Conservation (phyloP, 2,797 vertebrate genomes). For the Takifugu rubripes region DNA sequence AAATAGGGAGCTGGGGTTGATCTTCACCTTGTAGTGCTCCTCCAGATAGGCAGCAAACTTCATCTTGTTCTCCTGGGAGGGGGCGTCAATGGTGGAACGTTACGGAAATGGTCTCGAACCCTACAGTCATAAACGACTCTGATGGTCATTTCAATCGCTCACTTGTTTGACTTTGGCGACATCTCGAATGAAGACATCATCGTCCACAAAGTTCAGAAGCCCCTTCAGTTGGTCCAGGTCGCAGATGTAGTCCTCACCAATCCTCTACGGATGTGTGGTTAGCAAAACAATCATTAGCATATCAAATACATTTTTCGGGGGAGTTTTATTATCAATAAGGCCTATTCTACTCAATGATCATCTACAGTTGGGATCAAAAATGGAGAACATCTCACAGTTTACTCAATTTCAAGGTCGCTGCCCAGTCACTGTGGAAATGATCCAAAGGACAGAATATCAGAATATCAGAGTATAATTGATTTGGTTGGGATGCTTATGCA, state of each 20-base stretch:
- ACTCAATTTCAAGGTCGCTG: too few relatives aligned
- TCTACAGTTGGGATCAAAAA: too few relatives aligned
- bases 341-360: too few relatives aligned
- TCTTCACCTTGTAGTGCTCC: constrained; percentile 83
- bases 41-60: constrained; percentile 85
- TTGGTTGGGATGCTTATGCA: too few relatives aligned
- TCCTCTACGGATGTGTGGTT: constrained; percentile 69
- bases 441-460: too few relatives aligned
- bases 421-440: too few relatives aligned
- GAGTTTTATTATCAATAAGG: too few relatives aligned
- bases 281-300: too few relatives aligned
- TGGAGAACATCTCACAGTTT: too few relatives aligned
- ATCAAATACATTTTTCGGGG: too few relatives aligned
- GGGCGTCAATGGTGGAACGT: neutral
- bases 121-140: neutral
- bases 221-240: constrained; percentile 84
- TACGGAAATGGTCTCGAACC: neutral
- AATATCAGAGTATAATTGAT: too few relatives aligned
- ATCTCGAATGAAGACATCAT: constrained; percentile 85
- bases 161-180: constrained; percentile 91
- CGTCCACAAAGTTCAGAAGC: constrained; percentile 81
- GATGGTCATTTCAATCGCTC: neutral
- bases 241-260: constrained; percentile 87
- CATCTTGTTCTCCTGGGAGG: constrained; percentile 87
- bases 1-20: constrained; percentile 89